Evolutionary conservation across 2,113 vertebrate species (phyloP), one percentile per base, ranked within the genome.

Genomic region (Baryphthengus martii): DNA sequence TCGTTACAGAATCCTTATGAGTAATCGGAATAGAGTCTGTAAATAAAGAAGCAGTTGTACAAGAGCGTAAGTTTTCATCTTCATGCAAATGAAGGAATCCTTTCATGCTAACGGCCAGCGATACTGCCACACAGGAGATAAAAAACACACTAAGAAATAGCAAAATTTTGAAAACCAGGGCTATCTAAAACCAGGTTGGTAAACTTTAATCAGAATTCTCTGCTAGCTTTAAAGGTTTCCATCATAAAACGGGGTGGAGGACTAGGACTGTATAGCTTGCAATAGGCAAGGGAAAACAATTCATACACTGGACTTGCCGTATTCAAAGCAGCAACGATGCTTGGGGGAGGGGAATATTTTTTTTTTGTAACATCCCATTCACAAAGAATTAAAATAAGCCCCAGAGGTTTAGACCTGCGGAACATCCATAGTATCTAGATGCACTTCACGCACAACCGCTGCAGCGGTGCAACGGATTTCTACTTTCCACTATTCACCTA

Each of bases 31-130:
- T 7, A 91, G 56, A 82, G 66, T 33, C 63, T 42, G 77, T 97
- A 93, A 95, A 95, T 92, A 89, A 90, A 96, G 77, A 73, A 79
- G 59, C 79, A 90, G 82, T 89, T 84, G 71, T 89, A 95, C 50
- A 90, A 68, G 73, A 93, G 92, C 1, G 0, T 15, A 93, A 93
- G 53, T 91, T 78, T 89, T 94, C 70, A 59, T 85, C 86, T 49
- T 78, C 70, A 70, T 29, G 55, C 68, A 93, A 89, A 95, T 55
- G 62, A 97, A 89, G 78, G 80, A 95, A 91, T 70, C 56, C 77
- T 89, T 81, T 77, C 47, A 85, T 3, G 2, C 70, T 33, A 86
- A 76, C 5, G 6, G 62, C 24, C 83, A 83, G n/a, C 8, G 2
- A 35, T 37, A 53, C 2, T 74, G 53, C n/a, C 40, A 66, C 47